Percentiles rank a stretch among this genome's conserved stretches.
phyloP scores from a whole-genome alignment of 2,113 vertebrate species.

The Thamnophis sirtalis region DNA sequence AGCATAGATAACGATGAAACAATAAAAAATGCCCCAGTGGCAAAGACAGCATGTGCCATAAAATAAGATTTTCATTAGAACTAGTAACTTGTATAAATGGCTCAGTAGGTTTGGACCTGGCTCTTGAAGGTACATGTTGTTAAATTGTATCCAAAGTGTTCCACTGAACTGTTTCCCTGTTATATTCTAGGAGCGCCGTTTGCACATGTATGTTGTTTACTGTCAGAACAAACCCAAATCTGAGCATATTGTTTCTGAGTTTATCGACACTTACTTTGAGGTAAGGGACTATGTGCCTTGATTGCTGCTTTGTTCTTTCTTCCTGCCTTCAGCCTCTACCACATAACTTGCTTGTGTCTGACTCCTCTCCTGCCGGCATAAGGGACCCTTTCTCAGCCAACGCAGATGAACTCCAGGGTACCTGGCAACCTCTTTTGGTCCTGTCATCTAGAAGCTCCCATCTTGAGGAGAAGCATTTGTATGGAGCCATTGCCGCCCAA shows the following conservation, averaged over 20 bases:
- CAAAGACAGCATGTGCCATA: neutral
- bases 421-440: neutral
- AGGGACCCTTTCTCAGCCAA: neutral
- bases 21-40: neutral
- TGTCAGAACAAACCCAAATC: conserved; percentile 95
- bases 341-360: neutral
- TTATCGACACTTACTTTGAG: conserved; percentile 91
- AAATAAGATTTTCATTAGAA: neutral
- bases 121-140: neutral
- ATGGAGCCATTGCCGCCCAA: too few relatives aligned
- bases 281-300: conserved; percentile 64
- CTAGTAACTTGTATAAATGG: neutral
- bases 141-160: neutral
- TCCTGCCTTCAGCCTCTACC: neutral
- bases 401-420: neutral
- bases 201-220: conserved; percentile 94
- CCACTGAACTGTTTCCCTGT: neutral
- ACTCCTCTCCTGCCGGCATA: neutral
- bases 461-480: neutral
- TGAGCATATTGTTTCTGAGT: conserved; percentile 89
- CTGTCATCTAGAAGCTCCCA: neutral
- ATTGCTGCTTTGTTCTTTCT: neutral
- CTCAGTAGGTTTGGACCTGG: neutral
- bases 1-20: neutral
- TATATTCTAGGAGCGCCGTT: conserved; percentile 80